Evolutionary conservation across 2,888 invertebrate species (phyloP).

Genomic region (Busseola fusca): DNA sequence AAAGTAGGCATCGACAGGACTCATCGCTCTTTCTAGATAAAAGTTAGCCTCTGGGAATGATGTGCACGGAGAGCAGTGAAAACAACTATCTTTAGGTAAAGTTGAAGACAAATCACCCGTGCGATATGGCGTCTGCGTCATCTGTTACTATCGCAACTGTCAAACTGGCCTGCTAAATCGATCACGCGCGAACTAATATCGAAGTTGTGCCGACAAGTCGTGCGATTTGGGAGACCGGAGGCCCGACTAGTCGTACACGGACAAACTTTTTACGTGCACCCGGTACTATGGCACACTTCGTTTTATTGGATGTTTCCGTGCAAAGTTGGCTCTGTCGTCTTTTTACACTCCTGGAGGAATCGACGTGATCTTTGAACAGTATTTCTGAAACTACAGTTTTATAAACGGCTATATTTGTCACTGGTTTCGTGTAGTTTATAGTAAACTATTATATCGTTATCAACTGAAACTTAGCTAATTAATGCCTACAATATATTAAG

Average conservation of each 20-base stretch:
- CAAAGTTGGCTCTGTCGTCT: slow-evolving; percentile 78
- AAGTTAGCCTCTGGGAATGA: slow-evolving; percentile 52
- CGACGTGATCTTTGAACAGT: slow-evolving; percentile 77
- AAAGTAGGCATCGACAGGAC: slow-evolving; percentile 25
- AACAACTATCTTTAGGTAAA: slow-evolving; percentile 74
- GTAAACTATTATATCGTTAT: slow-evolving; percentile 1
- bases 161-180: slow-evolving; percentile 86
- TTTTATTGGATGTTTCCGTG: slow-evolving; percentile 85
- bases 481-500: slow-evolving; percentile 8
- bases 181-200: slow-evolving; percentile 88
- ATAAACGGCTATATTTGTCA: slow-evolving; percentile 40
- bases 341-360: slow-evolving; percentile 72
- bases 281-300: slow-evolving; percentile 73
- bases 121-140: slow-evolving; percentile 84
- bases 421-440: slow-evolving; percentile 5
- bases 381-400: slow-evolving; percentile 63
- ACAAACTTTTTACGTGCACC: slow-evolving; percentile 80
- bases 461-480: slow-evolving; percentile 18
- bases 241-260: slow-evolving; percentile 62
- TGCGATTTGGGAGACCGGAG: slow-evolving; percentile 64
- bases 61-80: slow-evolving; percentile 51
- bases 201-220: slow-evolving; percentile 81
- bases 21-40: slow-evolving; percentile 35
- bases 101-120: slow-evolving; percentile 85
- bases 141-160: slow-evolving; percentile 87